These are phyloP conservation scores for Centruroides sculpturatus DNA, from an alignment of 1,140 invertebrate genomes.

Conservation along the genomic window DNA sequence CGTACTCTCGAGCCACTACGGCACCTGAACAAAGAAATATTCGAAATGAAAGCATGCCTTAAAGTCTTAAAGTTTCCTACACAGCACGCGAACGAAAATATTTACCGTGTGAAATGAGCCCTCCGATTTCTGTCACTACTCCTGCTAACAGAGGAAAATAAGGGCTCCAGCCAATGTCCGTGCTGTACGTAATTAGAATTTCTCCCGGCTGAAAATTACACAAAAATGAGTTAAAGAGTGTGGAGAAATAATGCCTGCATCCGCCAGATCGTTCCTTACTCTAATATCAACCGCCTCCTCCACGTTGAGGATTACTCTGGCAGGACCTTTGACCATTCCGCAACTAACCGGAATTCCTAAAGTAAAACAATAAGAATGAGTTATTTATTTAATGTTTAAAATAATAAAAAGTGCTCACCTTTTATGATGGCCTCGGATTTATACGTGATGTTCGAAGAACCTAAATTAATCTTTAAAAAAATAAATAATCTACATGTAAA, in stretches of 20 bases:
- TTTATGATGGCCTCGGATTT: no score
- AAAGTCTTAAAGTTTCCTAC: no score
- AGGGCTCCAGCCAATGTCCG: conserved; percentile 81
- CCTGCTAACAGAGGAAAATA: conserved; percentile 68
- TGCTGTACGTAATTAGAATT: conserved; percentile 58
- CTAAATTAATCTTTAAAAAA: no score
- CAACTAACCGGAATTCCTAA: conserved; percentile 51
- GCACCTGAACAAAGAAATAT: conserved; percentile 39
- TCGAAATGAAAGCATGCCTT: no score
- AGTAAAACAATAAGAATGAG: conserved; percentile 17
- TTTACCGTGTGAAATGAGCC: conserved; percentile 62
- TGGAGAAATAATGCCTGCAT: not conserved
- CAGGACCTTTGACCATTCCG: conserved; percentile 46
- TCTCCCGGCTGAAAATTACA: conserved; percentile 36
- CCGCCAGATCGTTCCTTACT: conserved; percentile 12
- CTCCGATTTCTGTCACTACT: conserved; percentile 69
- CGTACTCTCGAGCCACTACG: conserved; percentile 75
- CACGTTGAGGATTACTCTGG: conserved; percentile 44
- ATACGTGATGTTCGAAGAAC: no score
- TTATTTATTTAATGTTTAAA: no score
- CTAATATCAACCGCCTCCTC: conserved; percentile 28
- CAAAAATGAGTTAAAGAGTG: no score
- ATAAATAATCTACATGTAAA: no score
- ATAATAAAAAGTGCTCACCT: no score
- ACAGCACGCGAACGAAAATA: no score